phyloP scores from a whole-genome alignment of 2,113 vertebrate genomes.

The Pelvicachromis taeniatus region DNA sequence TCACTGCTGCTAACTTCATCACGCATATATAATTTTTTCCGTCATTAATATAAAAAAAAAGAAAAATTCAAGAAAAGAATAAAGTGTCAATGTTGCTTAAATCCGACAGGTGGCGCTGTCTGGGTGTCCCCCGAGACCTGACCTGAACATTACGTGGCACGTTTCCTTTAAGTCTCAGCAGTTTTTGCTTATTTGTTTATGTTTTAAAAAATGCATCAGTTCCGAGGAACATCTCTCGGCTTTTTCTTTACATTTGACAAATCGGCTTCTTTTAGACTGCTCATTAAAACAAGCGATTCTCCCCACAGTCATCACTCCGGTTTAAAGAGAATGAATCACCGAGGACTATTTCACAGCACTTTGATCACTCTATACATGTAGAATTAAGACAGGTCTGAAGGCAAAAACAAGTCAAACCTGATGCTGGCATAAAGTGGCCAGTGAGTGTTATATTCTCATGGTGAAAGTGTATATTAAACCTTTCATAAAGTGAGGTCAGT shows the following conservation, averaged over 20 bases:
- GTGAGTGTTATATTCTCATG: neutral
- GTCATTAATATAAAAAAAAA: neutral
- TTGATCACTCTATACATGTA: neutral
- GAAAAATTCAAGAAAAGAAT: no score
- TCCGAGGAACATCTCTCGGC: neutral
- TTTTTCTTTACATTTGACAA: neutral
- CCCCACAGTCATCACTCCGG: rapidly evolving
- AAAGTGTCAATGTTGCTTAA: neutral
- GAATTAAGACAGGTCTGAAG: neutral
- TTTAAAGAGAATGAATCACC: neutral
- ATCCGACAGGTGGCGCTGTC: neutral
- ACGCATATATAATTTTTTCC: rapidly evolving
- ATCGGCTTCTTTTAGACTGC: neutral
- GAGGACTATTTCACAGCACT: neutral
- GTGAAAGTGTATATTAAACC: neutral
- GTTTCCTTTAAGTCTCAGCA: neutral
- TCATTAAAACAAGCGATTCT: neutral
- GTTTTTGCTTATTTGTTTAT: neutral
- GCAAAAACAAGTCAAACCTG: neutral
- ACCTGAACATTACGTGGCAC: neutral
- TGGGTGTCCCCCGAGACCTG: neutral
- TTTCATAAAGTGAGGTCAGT: neutral
- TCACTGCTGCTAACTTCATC: neutral
- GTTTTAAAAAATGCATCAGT: rapidly evolving
- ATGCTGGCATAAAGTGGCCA: neutral